Percentiles rank a stretch among this genome's conserved stretches.
Conservation (phyloP, 2,113 vertebrate genomes). For the Maccullochella peelii region DNA sequence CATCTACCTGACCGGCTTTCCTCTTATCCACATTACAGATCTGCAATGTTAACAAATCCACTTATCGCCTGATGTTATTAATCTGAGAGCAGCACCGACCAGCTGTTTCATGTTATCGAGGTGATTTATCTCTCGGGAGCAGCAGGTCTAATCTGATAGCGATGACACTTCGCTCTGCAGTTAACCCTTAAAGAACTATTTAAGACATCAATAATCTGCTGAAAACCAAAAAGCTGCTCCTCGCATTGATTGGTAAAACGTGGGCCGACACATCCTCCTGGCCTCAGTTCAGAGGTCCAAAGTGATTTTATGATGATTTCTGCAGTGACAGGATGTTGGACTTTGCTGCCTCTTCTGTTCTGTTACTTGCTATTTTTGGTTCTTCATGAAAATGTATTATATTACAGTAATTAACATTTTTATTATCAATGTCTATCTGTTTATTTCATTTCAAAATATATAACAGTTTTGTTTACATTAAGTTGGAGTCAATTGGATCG, state of each 20-base stretch:
- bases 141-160: conserved; percentile 9
- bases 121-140: conserved; percentile 36
- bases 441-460: too few relatives aligned
- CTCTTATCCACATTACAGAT: not conserved
- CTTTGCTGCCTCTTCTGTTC: too few relatives aligned
- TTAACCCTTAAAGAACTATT: conserved; percentile 20
- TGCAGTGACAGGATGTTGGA: too few relatives aligned
- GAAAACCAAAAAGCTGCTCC: not conserved
- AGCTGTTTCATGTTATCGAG: not conserved
- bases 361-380: too few relatives aligned
- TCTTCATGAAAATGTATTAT: too few relatives aligned
- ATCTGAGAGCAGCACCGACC: conserved; percentile 13
- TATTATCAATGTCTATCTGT: too few relatives aligned
- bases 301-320: too few relatives aligned
- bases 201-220: conserved; percentile 4
- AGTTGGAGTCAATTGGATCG: too few relatives aligned
- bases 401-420: too few relatives aligned
- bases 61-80: conserved; percentile 14
- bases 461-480: too few relatives aligned
- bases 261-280: not conserved
- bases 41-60: conserved; percentile 9
- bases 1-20: not conserved
- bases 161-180: conserved; percentile 10
- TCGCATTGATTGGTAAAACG: not conserved
- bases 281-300: too few relatives aligned